These are phyloP conservation scores for Drosophila rufa DNA, from an alignment of 1,140 invertebrate species.

Conservation along the genomic window DNA sequence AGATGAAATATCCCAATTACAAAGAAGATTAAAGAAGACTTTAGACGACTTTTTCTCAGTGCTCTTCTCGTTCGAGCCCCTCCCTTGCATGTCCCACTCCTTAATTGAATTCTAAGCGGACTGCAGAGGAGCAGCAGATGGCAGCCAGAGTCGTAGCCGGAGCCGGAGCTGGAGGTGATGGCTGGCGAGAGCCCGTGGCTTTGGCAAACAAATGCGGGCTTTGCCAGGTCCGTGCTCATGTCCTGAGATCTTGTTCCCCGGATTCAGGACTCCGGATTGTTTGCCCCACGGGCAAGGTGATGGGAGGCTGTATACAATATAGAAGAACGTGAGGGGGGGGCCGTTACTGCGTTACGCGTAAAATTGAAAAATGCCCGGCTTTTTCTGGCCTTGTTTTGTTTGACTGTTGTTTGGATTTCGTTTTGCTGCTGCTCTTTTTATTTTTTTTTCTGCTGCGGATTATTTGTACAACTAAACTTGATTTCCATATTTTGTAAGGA, in stretches of 20 bases:
- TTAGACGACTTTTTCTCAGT: slow-evolving; percentile 17
- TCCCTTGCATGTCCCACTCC: not conserved
- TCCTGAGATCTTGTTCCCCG: slow-evolving; percentile 46
- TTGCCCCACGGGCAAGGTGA: slow-evolving; percentile 37
- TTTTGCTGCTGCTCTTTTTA: slow-evolving; percentile 30
- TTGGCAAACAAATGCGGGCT: slow-evolving; percentile 66
- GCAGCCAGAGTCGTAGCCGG: not conserved
- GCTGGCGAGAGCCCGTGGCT: slow-evolving; percentile 46
- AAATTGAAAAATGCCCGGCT: slow-evolving; percentile 63
- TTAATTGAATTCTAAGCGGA: slow-evolving; percentile 71
- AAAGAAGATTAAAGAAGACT: not conserved
- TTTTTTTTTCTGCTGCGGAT: slow-evolving; percentile 31
- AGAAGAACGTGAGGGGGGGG: slow-evolving; percentile 7
- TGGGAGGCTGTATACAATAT: not conserved
- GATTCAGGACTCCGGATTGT: slow-evolving; percentile 36
- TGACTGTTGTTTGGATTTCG: slow-evolving; percentile 39
- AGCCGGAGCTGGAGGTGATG: slow-evolving; percentile 34
- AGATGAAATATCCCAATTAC: not conserved
- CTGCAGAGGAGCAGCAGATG: slow-evolving; percentile 37
- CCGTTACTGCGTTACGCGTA: slow-evolving; percentile 36
- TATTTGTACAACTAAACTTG: slow-evolving; percentile 66
- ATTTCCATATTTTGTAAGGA: slow-evolving; percentile 59
- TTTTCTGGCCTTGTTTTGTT: slow-evolving; percentile 34
- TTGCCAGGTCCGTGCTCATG: slow-evolving; percentile 50
- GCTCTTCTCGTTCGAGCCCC: not conserved